phyloP scores from a whole-genome alignment of 1,140 invertebrate species.

The Copidosoma floridanum region DNA sequence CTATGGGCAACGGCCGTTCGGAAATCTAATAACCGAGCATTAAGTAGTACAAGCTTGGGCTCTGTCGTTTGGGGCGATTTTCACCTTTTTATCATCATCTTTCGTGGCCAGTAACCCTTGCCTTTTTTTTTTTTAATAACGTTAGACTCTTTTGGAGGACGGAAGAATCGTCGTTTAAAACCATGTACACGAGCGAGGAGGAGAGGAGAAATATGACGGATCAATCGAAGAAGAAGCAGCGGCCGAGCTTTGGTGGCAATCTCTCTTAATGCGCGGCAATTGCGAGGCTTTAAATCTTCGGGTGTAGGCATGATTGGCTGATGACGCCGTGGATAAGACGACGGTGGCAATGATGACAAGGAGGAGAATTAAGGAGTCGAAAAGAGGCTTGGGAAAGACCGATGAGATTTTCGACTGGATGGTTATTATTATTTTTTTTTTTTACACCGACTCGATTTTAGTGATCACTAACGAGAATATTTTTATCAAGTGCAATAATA shows the following conservation, averaged over 20 bases:
- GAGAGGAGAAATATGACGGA: no score
- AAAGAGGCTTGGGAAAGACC: slow-evolving; percentile 13
- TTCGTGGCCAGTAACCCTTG: not conserved
- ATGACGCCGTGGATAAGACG: not conserved
- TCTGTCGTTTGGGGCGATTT: slow-evolving; percentile 14
- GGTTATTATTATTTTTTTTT: no score
- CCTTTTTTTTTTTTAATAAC: slow-evolving; percentile 11
- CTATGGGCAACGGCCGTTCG: slow-evolving; percentile 9
- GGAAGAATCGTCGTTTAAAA: not conserved
- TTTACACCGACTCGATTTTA: no score
- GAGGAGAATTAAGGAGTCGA: not conserved
- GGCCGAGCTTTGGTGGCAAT: slow-evolving; percentile 11
- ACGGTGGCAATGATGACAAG: not conserved
- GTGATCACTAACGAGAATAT: no score
- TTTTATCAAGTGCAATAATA: no score
- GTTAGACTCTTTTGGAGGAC: no score
- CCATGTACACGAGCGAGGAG: no score
- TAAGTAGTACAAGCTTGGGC: not conserved
- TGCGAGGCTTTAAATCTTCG: slow-evolving; percentile 7
- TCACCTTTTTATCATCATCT: not conserved
- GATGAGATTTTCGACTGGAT: no score
- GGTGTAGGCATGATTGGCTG: slow-evolving; percentile 9
- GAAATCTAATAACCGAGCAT: slow-evolving; percentile 23
- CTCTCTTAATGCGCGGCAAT: slow-evolving; percentile 21
- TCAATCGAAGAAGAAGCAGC: slow-evolving; percentile 3